Evolutionary conservation across 1,140 invertebrate species (phyloP), one percentile per base, ranked within the genome.

Genomic region (Camponotus pennsylvanicus): DNA sequence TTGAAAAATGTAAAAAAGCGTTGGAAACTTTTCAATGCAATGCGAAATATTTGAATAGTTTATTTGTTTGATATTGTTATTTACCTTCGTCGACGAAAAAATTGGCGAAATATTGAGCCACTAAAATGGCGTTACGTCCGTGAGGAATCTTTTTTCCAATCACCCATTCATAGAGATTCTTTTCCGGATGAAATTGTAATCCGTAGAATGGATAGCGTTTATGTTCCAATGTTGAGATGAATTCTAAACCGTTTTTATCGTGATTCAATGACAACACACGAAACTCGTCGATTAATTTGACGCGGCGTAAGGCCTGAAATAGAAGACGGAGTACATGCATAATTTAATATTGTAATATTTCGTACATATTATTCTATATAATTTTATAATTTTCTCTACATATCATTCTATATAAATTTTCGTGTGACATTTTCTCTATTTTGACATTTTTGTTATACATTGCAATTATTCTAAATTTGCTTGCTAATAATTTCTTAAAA

Each of bases 111-210:
- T 98, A 98, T 89, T 97, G 97, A 11, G 96, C 95, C 0, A 96
- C 95, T 88, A 94, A 92, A 0, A 97, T 95, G 2, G 98, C 97
- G 37, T 97, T 94, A 0, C 78, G 45, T 0, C 95, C 95, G 88
- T 99, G 98, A 0, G 97, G 96, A 87, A 98, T 96, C 27, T 95
- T 95, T 52, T 95, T 92, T 4, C 90, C 93, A 0, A 88, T 88
- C 3, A 96, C 95, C 96, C 98, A 99, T 94, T 98, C 98, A 90
- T 97, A 99, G 1, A 96, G 92, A 91, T 97, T 97, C 92, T 99
- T 99, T 94, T 99, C 98, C 2, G 98, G 98, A 95, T 99, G 98
- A 93, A 98, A 99, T 93, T 99, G 98, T 0, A 98, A 95, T 2
- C 97, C 98, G 94, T 98, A 99, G 93, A 99, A 97, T n/a, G 98